These are phyloP conservation scores for Sitta carolinensis DNA, from an alignment of 2,797 vertebrate genomes.

Conservation along the genomic window DNA sequence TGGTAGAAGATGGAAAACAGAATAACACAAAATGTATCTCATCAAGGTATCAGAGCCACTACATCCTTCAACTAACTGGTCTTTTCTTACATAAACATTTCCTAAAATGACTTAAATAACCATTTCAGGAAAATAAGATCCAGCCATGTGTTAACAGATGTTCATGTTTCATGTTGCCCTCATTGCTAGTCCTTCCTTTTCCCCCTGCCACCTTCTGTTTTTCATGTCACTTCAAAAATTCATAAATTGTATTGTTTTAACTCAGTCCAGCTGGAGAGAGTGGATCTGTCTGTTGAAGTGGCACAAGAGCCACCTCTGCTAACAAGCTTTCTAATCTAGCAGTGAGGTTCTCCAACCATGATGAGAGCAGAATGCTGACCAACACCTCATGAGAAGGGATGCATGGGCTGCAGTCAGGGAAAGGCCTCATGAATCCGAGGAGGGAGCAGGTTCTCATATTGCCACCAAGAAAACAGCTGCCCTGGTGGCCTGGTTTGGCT, in stretches of 20 bases:
- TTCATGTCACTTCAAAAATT: not conserved
- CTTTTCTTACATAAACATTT: not conserved
- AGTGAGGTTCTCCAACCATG: accelerated
- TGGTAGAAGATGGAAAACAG: not conserved
- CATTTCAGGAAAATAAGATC: not conserved
- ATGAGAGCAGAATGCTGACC: not conserved
- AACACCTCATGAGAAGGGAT: not conserved
- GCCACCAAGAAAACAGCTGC: not conserved
- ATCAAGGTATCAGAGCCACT: not conserved
- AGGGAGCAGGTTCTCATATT: not conserved
- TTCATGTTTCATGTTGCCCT: not conserved
- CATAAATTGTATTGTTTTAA: not conserved
- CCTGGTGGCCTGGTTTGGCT: no score
- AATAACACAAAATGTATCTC: not conserved
- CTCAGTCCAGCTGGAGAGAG: not conserved
- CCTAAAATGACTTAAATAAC: not conserved
- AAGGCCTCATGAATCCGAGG: not conserved
- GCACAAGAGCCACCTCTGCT: not conserved
- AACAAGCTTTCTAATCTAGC: not conserved
- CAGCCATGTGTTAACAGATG: not conserved
- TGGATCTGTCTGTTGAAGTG: not conserved
- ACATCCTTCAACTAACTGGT: not conserved
- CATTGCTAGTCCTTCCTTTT: not conserved
- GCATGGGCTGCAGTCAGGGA: not conserved
- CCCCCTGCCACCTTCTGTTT: accelerated